Evolutionary conservation across 2,113 vertebrate species (phyloP), one percentile per base, ranked within the genome.

Genomic region (Plotosus lineatus): DNA sequence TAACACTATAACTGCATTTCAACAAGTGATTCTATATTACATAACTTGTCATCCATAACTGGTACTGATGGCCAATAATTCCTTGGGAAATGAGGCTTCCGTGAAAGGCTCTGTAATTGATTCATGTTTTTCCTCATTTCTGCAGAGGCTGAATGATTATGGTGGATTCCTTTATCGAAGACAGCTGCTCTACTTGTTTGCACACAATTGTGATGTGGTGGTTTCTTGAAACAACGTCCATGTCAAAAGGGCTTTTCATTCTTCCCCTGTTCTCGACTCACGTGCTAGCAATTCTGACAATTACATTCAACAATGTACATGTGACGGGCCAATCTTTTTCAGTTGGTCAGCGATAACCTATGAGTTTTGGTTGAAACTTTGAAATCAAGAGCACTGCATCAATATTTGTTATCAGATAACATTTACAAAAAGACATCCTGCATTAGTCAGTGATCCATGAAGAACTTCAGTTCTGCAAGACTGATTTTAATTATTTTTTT

Each of bases 161-260:
- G 46, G 42, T 68, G 46, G 63, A 71, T 66, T 55, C 58, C 56
- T 78, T 86, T 19, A 87, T 83, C 60, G 55, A 51, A 83, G 40
- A 31, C 89, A 89, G 86, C 83, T 89, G 84, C 75, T 80, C 21
- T 17, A 82, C 86, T 85, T 78, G 44, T 42, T 38, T 84, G 60
- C 82, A 50, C 77, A 65, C 33, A 81, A 84, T 77, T 73, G 51
- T 75, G 80, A 86, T 73, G 46, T 44, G 33, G 75, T 85, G 73
- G 80, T 65, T 81, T 75, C 58, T 38, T 63, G 2, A 85, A 83
- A 85, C 63, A 86, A 60, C 79, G 78, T 86, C 74, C 85, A 84
- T 85, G 68, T 69, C 36, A 51, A 79, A 46, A 69, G 33, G 61
- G 78, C 66, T 61, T n/a, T 78, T 83, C 84, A 36, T 83, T 87